Conservation (phyloP, 2,888 invertebrate genomes). For the Andrena minutula region DNA sequence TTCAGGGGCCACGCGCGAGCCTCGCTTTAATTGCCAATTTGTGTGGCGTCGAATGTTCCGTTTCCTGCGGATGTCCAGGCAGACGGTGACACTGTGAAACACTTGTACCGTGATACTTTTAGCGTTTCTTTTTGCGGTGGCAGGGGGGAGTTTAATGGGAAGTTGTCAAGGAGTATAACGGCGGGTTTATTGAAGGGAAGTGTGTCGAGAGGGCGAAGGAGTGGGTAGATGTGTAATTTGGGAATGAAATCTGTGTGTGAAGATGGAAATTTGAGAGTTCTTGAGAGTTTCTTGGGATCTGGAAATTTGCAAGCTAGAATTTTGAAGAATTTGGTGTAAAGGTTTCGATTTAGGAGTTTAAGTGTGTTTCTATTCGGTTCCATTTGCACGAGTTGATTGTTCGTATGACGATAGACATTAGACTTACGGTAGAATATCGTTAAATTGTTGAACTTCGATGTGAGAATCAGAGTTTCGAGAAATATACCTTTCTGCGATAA, state of each 20-base stretch:
- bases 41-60: background rate
- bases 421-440: too few species aligned
- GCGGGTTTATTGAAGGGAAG: background rate
- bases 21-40: constrained; percentile 26
- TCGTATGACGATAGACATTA: too few species aligned
- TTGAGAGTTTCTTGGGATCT: background rate
- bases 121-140: background rate
- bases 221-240: background rate
- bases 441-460: too few species aligned
- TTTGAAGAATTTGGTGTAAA: too few species aligned
- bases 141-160: background rate
- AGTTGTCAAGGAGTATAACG: background rate
- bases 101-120: background rate
- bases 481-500: too few species aligned
- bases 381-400: too few species aligned
- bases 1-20: background rate
- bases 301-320: background rate
- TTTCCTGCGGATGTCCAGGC: background rate
- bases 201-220: background rate
- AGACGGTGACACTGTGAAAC: background rate
- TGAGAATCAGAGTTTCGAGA: too few species aligned
- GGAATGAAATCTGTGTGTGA: background rate
- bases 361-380: too few species aligned
- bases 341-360: too few species aligned
- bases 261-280: background rate